Base-by-base conservation (phyloP, 2,888 invertebrate species). In the Pseudolycoriella hygida region DNA sequence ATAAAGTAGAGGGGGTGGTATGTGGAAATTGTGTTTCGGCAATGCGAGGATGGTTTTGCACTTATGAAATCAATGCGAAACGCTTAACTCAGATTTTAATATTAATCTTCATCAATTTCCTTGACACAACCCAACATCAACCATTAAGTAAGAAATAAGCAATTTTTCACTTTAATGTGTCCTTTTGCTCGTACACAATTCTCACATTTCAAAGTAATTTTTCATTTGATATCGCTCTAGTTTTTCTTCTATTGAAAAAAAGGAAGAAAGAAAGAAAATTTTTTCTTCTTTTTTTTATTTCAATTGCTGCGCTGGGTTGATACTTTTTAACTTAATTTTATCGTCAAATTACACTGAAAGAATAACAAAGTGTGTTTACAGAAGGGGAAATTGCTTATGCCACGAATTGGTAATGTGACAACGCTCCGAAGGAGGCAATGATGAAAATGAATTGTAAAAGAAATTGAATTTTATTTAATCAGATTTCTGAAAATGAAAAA, bases 171-270 rank as follows among this genome's bases (percentile, higher is more conserved):
- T 14, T 8, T 34, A 34, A 34, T 34, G 25, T 25, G 15, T 34
- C 34, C 34, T 34, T 34, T 34, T 34, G 11, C 34, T 14, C 34
- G 19, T 40, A 45, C 45, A 45, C 45, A 45, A 45, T 45, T 45
- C 45, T 45, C 34, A 40, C 45, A 45, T 45, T 45, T 31, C 45
- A 45, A 25, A 14, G 45, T 41, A 45, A 45, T 45, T 45, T 45
- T 45, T 45, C 45, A 45, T 45, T 39, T 31, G 40, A 40, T 40
- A 40, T 34, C 40, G 40, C 15, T 37, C 12, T 14, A 14, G 14
- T 42, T 31, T 31, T 30, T 30, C 15, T 30, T 42, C 4, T n/a
- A 34, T 34, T 34, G 34, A 34, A 12, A 34, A 12, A 14, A 30
- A 30, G 11, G 15, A 25, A 25, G 25, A 25, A 25, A 25, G 8